Evolutionary conservation across 2,888 invertebrate species (phyloP), one percentile per base, ranked within the genome.

Genomic region (Habroteleia sp.): DNA sequence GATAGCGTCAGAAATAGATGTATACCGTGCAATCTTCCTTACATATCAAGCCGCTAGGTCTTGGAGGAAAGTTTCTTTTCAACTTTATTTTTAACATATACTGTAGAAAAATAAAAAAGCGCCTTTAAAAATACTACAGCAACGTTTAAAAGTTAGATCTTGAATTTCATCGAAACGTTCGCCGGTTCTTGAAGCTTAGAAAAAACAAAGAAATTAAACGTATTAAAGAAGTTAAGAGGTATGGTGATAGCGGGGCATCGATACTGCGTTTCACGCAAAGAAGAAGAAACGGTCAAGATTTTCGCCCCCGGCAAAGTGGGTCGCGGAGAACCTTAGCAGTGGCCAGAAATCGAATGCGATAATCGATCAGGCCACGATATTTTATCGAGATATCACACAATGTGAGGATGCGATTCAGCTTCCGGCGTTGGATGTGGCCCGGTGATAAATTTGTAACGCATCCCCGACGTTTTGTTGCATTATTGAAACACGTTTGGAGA

Each of bases 311-410:
- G 74, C 69, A 44, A 69, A 65, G 52, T 63, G 35, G 68, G 63
- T 54, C 62, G 74, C 74, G 69, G 65, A 69, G 74, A 68, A 74
- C 69, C 74, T 74, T 52, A 5, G 42, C 66, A 23, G 74, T 58
- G 81, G 81, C 78, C 69, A 81, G 80, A 80, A 83, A 83, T 83
- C 83, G 79, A 79, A 77, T 71, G 82, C 81, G 83, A 83, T 82
- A 82, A 84, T 82, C 84, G 84, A 83, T 83, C 81, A 76, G 73
- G 56, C 74, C 73, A 79, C 71, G 80, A 80, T 80, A 80, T 79
- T 81, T 83, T 80, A 83, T 81, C 81, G 80, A 76, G 80, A 82
- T 83, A 82, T 81, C 79, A 72, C 74, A 63, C 74, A 58, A 52
- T 68, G 78, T 74, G 42, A 72, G 63, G 69, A 65, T 73, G 63